Evolutionary conservation across 2,888 invertebrate species (phyloP).

Genomic region (Caenorhabditis virilis): DNA sequence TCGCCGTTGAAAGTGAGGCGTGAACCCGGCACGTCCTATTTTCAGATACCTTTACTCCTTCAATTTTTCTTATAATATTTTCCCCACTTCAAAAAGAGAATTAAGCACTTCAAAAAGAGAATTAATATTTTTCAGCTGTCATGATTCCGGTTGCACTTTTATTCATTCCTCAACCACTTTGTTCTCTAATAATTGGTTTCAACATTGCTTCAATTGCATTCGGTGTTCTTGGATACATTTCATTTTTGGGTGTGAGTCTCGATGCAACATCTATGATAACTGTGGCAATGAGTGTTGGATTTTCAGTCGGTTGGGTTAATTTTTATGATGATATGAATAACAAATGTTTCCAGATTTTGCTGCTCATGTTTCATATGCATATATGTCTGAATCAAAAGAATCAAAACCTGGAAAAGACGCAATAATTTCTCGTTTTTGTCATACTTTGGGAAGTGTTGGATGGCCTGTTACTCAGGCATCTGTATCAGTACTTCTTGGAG

Average conservation of each 20-base stretch:
- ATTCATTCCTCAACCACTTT: slow-evolving; percentile 61
- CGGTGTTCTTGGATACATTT: slow-evolving; percentile 62
- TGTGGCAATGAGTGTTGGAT: slow-evolving; percentile 66
- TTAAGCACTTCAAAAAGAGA: not conserved
- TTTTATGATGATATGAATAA: not conserved
- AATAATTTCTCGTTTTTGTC: slow-evolving; percentile 19
- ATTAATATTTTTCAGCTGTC: slow-evolving; percentile 37
- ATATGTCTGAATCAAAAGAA: slow-evolving; percentile 47
- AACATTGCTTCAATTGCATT: slow-evolving; percentile 58
- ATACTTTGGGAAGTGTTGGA: slow-evolving; percentile 54
- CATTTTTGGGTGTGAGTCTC: slow-evolving; percentile 46
- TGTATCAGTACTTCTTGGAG: slow-evolving; percentile 56
- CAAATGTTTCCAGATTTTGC: slow-evolving; percentile 50
- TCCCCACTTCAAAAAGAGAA: too few relatives aligned
- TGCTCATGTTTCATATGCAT: slow-evolving; percentile 62
- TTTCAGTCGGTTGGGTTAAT: slow-evolving; percentile 54
- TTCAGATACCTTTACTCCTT: too few relatives aligned
- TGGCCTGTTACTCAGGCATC: slow-evolving; percentile 62
- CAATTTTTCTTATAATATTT: too few relatives aligned
- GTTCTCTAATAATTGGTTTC: slow-evolving; percentile 51
- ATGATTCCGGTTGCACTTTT: slow-evolving; percentile 61
- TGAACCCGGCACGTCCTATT: too few relatives aligned
- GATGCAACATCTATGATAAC: slow-evolving; percentile 67
- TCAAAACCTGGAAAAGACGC: slow-evolving; percentile 8
- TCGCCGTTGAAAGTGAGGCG: too few relatives aligned